Conservation (phyloP, 1,140 invertebrate genomes). For the Phymorhynchus buccinoides region DNA sequence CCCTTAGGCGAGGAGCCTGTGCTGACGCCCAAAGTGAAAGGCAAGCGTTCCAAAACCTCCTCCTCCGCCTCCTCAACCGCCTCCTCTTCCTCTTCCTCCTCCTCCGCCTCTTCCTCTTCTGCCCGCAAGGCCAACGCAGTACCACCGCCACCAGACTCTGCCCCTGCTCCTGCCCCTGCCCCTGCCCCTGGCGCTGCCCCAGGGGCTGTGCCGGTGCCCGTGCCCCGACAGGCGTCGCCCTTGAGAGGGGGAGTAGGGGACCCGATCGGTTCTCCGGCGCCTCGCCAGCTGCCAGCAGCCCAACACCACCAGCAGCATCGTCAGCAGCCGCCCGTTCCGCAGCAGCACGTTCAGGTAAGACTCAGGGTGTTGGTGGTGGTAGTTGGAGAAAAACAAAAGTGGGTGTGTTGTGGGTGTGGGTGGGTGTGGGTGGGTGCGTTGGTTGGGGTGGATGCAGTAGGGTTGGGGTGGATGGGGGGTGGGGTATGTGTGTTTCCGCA, state of each 20-base stretch:
- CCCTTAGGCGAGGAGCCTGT: conserved; percentile 78
- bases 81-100: conserved; percentile 13
- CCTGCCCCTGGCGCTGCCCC: conserved; percentile 39
- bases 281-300: not conserved
- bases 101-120: conserved; percentile 8
- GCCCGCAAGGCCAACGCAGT: conserved; percentile 33
- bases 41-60: conserved; percentile 40
- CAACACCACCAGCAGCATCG: not conserved
- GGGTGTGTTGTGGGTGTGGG: not conserved
- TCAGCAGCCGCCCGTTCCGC: not conserved
- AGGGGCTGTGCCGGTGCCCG: conserved; percentile 39
- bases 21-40: conserved; percentile 43
- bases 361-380: too few species aligned
- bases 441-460: not conserved
- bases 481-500: too few species aligned
- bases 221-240: conserved; percentile 30
- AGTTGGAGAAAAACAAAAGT: too few species aligned
- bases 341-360: too few species aligned
- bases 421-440: not conserved
- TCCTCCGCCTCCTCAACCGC: conserved; percentile 17
- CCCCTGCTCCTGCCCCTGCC: conserved; percentile 34
- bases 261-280: too few species aligned
- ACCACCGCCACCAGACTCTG: too few species aligned
- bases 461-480: not conserved
- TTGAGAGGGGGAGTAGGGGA: too few species aligned